Evolutionary conservation across 2,888 invertebrate species (phyloP).

Genomic region (Macroteleia sp.): DNA sequence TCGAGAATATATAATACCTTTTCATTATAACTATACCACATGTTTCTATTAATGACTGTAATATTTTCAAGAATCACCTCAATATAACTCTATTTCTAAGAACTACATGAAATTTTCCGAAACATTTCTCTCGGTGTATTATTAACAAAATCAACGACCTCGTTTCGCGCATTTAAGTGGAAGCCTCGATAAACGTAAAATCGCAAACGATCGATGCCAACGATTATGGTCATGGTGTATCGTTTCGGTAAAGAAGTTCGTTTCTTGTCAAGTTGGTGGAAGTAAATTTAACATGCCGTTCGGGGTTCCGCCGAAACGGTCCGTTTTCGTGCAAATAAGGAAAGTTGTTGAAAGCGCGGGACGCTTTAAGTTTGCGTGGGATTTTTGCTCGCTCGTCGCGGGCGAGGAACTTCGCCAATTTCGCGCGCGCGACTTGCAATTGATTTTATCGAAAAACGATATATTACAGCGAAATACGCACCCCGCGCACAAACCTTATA

Average conservation of each 20-base stretch:
- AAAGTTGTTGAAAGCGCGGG: conserved; percentile 35
- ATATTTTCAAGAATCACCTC: too few relatives aligned
- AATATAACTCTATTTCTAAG: too few relatives aligned
- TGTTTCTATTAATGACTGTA: too few relatives aligned
- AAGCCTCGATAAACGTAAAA: conserved; percentile 33
- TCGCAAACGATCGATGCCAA: conserved; percentile 38
- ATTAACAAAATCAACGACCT: conserved; percentile 23
- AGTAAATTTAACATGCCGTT: conserved; percentile 23
- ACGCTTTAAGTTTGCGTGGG: conserved; percentile 14
- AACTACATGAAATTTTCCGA: too few relatives aligned
- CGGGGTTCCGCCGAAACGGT: conserved; percentile 5
- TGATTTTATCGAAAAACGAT: conserved; percentile 56
- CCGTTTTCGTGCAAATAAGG: conserved; percentile 22
- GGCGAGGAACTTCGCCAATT: conserved; percentile 40
- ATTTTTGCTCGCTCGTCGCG: conserved; percentile 40
- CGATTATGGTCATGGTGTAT: conserved; percentile 52
- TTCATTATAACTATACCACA: too few relatives aligned
- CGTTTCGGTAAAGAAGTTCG: conserved; percentile 23
- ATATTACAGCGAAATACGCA: conserved; percentile 16
- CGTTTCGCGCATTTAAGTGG: conserved; percentile 12
- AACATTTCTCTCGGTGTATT: too few relatives aligned
- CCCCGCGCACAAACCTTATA: conserved; percentile 7
- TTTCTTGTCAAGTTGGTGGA: too few relatives aligned
- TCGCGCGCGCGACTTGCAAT: conserved; percentile 24
- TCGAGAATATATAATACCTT: too few relatives aligned